These are phyloP conservation scores for Nycticorax nycticorax DNA, from an alignment of 2,113 vertebrate genomes.

Conservation along the genomic window DNA sequence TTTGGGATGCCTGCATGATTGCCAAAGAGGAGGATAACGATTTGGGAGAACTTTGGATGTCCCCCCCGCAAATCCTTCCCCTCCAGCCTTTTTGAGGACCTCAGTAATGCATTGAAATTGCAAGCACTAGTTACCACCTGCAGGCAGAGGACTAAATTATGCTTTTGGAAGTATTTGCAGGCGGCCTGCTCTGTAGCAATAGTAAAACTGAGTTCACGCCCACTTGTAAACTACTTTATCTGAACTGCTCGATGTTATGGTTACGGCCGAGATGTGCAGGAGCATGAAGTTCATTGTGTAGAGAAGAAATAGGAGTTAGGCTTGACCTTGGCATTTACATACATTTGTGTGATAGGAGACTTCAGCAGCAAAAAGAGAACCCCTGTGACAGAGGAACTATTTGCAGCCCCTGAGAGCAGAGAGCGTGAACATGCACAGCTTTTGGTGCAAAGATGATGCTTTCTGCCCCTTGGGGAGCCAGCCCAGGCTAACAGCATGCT, in stretches of 20 bases:
- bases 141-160: background rate
- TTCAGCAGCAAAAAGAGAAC: background rate
- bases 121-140: background rate
- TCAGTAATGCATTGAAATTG: background rate
- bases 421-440: background rate
- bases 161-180: background rate
- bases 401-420: background rate
- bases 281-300: background rate
- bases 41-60: background rate
- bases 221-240: background rate
- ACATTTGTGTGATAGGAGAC: background rate
- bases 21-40: background rate
- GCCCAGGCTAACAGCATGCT: background rate
- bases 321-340: background rate
- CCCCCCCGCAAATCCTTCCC: background rate
- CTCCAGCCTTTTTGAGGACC: background rate
- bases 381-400: background rate
- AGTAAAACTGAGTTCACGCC: rapidly evolving
- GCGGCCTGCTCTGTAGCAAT: background rate
- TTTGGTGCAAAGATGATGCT: background rate
- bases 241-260: rapidly evolving
- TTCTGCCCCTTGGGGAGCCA: background rate
- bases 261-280: background rate
- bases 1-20: background rate
- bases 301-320: background rate